Evolutionary conservation across 2,888 invertebrate genomes (phyloP), one percentile per base, ranked within the genome.

Genomic region (Drosophila austrosaltans): DNA sequence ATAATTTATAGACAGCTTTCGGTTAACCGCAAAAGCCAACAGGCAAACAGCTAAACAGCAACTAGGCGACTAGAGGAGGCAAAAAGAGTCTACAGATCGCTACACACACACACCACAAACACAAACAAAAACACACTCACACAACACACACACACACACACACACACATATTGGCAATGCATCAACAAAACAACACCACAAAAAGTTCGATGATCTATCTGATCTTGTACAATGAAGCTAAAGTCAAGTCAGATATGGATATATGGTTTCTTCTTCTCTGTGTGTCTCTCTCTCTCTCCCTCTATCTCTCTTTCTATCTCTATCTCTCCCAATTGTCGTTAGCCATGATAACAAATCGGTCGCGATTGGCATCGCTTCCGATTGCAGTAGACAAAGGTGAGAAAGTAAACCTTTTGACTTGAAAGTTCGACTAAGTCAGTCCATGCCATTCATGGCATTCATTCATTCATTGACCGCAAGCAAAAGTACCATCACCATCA

Each of bases 1-100:
- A 89, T 87, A 91, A 92, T 92, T 92, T 92, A 92, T 90, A 91
- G 90, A 91, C 90, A 90, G 85, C 81, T 87, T 90, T 88, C 73
- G 91, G 91, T 91, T 90, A 89, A 91, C 91, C 91, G 84, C 87
- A 73, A 72, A 82, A 86, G 80, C 80, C 77, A 78, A 81, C 67
- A 72, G 78, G 73, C 64, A 64, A 69, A 69, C 67, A 81, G 73
- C 74, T 70, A 76, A 20, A 20, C 25, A 20, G 25, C 12, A 36
- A 58, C 39, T 58, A 22, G 22, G 40, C 12, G 12, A 39, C 42
- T 30, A n/a, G 28, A 5, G 20, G 20, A 39, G 72, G 39, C 66
- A 59, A 54, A 66, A 66, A 62, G 30, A 30, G 30, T 30, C 6
- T 30, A 30, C 3, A 30, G 30, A 30, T 30, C 30, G 30, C 30